phyloP scores from a whole-genome alignment of 2,113 vertebrate species.

The Rhea americana region DNA sequence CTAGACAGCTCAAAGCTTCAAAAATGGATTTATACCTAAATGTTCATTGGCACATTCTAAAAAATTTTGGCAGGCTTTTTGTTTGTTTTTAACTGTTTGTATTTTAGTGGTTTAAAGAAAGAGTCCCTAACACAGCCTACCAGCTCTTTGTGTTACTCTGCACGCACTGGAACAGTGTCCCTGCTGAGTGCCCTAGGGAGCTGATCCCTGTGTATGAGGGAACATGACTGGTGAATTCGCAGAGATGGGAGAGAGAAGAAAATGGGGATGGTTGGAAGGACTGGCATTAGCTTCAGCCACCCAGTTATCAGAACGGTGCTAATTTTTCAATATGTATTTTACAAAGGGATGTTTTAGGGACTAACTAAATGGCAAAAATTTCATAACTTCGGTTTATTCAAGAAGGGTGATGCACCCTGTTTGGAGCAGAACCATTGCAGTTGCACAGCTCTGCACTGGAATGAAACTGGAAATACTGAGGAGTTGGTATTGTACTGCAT shows the following conservation, averaged over 20 bases:
- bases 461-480: not conserved
- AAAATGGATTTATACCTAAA: not conserved
- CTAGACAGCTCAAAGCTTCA: not conserved
- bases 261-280: not conserved
- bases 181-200: not conserved
- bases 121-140: not conserved
- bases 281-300: not conserved
- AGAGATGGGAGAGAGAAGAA: not conserved
- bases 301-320: not conserved
- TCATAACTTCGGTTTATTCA: not conserved
- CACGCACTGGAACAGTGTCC: not conserved
- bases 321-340: not conserved
- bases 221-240: not conserved
- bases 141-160: not conserved
- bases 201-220: not conserved
- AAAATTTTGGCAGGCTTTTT: not conserved
- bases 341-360: not conserved
- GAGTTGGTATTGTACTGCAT: not conserved
- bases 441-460: not conserved
- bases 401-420: fast-evolving
- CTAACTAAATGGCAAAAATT: not conserved
- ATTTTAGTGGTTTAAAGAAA: not conserved
- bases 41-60: not conserved
- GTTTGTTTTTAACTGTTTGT: not conserved
- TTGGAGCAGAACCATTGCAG: not conserved